Conservation (phyloP, 2,797 vertebrate species). For the Lates japonicus region DNA sequence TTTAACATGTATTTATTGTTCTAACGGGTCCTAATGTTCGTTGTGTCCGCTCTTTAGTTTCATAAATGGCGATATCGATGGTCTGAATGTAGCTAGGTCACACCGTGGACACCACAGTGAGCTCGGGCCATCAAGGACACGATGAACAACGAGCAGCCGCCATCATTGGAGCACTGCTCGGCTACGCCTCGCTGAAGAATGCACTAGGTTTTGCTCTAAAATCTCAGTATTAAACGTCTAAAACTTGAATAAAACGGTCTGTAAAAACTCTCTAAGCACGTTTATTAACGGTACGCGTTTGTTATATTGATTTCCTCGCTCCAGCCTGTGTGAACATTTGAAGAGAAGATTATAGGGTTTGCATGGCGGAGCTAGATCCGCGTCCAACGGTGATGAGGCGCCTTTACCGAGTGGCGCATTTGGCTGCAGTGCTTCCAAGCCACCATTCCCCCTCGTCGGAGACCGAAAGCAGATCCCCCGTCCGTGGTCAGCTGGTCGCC, state of each 20-base stretch:
- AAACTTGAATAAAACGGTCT: conserved; percentile 1
- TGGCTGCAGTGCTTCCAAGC: conserved; percentile 85
- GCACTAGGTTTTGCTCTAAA: conserved; percentile 55
- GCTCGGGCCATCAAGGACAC: conserved; percentile 77
- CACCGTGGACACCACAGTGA: conserved; percentile 46
- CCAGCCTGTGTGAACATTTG: background rate
- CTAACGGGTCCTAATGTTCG: rapidly evolving
- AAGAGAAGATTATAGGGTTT: conserved; percentile 55
- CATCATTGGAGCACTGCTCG: conserved; percentile 84
- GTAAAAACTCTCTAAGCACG: background rate
- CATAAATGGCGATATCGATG: background rate
- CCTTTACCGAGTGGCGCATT: conserved; percentile 84
- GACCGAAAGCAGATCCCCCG: conserved; percentile 89
- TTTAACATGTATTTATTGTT: background rate
- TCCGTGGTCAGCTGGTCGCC: conserved; percentile 91
- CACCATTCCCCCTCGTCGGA: conserved; percentile 85
- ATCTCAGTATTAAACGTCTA: background rate
- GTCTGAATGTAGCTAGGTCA: conserved; percentile 34
- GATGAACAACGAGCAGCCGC: conserved; percentile 83
- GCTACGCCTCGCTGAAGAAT: conserved; percentile 86
- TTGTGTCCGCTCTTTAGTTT: background rate
- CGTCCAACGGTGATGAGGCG: conserved; percentile 84
- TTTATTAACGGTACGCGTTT: conserved; percentile 38
- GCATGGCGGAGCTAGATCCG: conserved; percentile 84
- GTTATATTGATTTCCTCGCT: background rate